Percentiles rank a stretch among this genome's conserved stretches.
Conservation (phyloP, 2,797 vertebrate genomes). For the Lepus oiostolus region DNA sequence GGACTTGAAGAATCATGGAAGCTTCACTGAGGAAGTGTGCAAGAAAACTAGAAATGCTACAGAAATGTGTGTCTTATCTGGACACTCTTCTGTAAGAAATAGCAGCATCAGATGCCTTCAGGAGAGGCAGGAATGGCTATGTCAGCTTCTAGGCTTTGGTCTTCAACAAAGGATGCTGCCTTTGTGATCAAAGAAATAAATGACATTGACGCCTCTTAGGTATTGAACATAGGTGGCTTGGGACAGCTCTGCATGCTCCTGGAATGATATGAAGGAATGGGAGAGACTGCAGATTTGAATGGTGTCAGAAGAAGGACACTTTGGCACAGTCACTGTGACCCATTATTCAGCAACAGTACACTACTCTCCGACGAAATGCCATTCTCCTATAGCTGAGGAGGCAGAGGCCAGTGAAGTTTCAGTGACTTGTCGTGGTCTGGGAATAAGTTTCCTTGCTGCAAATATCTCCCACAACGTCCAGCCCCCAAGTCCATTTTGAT, state of each 20-base stretch:
- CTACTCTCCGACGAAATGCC: not conserved
- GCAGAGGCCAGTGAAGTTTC: not conserved
- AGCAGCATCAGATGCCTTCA: not conserved
- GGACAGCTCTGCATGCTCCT: fast-evolving
- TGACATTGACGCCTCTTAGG: not conserved
- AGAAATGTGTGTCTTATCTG: not conserved
- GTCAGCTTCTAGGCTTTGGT: not conserved
- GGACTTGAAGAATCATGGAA: not conserved
- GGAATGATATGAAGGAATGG: not conserved
- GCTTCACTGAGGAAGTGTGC: not conserved
- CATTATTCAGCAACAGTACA: fast-evolving
- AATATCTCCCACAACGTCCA: not conserved
- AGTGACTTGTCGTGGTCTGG: not conserved
- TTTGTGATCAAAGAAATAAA: not conserved
- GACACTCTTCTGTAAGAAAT: fast-evolving
- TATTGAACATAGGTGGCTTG: not conserved
- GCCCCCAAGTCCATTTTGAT: not conserved
- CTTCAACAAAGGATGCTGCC: not conserved
- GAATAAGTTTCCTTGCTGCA: not conserved
- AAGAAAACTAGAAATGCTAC: not conserved
- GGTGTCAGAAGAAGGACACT: not conserved
- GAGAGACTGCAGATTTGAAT: not conserved
- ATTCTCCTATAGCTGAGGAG: not conserved
- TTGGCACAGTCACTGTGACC: not conserved
- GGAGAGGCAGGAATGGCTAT: not conserved